Percentiles rank a stretch among this genome's conserved stretches.
These are phyloP conservation scores for Aleadryas rufinucha DNA, from an alignment of 2,113 vertebrate genomes.

Conservation along the genomic window DNA sequence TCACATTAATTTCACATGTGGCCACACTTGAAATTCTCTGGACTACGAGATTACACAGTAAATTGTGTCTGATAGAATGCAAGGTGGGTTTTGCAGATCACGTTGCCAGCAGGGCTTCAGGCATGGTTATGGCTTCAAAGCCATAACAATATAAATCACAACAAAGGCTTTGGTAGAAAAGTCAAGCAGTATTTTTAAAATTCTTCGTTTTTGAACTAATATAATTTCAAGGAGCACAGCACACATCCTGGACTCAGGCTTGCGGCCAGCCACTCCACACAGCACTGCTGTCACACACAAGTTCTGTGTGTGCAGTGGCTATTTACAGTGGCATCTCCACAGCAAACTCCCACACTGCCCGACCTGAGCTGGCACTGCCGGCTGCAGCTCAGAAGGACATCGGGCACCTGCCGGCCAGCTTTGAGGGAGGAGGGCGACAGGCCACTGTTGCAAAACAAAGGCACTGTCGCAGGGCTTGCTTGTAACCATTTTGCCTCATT, in stretches of 20 bases:
- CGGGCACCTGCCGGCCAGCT: background rate
- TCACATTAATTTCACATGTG: background rate
- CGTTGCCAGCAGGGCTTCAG: background rate
- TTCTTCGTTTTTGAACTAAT: background rate
- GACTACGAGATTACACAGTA: background rate
- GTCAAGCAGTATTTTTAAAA: background rate
- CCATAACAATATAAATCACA: background rate
- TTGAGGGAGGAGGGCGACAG: too few relatives aligned
- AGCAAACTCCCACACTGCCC: background rate
- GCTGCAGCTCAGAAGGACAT: background rate
- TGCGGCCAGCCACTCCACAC: background rate
- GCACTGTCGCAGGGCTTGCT: background rate
- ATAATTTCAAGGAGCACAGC: background rate
- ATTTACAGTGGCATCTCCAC: background rate
- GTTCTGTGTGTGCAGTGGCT: background rate
- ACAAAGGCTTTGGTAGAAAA: background rate
- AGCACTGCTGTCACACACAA: background rate
- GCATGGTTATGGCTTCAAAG: background rate
- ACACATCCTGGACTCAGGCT: fast-evolving
- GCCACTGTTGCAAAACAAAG: background rate
- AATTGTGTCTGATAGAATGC: background rate
- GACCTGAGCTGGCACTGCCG: background rate
- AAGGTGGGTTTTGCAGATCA: background rate
- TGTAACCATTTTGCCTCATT: background rate
- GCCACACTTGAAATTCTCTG: background rate